phyloP scores from a whole-genome alignment of 2,113 vertebrate genomes.

The Mugil cephalus region DNA sequence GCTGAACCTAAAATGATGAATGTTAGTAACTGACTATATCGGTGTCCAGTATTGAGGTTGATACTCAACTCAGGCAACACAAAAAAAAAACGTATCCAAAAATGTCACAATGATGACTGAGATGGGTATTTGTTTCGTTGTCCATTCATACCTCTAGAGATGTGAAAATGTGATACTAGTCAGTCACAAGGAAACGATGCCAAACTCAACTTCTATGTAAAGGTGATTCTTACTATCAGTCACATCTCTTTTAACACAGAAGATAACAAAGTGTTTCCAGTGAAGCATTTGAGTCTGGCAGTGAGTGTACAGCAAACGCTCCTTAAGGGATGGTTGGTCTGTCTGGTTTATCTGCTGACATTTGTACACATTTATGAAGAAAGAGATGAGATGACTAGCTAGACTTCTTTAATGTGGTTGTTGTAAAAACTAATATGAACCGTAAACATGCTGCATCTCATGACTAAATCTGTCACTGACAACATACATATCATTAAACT shows the following conservation, averaged over 20 bases:
- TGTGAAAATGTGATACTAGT: too few species aligned
- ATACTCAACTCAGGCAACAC: background rate
- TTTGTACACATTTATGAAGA: background rate
- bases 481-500: constrained; percentile 58
- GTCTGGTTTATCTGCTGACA: background rate
- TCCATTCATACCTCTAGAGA: background rate
- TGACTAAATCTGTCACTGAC: constrained; percentile 27
- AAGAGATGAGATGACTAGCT: background rate
- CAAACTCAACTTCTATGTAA: too few species aligned
- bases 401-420: background rate
- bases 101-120: background rate
- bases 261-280: background rate
- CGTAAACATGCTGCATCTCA: constrained; percentile 35
- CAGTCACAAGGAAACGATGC: background rate
- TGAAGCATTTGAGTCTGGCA: constrained; percentile 9
- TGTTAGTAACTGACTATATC: background rate
- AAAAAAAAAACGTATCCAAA: constrained; percentile 18
- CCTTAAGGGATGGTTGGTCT: background rate
- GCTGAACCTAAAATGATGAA: constrained; percentile 15
- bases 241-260: background rate
- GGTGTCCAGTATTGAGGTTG: constrained; percentile 10
- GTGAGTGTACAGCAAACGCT: background rate
- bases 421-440: constrained; percentile 4
- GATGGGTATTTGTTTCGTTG: background rate
- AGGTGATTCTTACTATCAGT: too few species aligned